Conservation (phyloP, 1,140 invertebrate genomes). For the Cydia pomonella region DNA sequence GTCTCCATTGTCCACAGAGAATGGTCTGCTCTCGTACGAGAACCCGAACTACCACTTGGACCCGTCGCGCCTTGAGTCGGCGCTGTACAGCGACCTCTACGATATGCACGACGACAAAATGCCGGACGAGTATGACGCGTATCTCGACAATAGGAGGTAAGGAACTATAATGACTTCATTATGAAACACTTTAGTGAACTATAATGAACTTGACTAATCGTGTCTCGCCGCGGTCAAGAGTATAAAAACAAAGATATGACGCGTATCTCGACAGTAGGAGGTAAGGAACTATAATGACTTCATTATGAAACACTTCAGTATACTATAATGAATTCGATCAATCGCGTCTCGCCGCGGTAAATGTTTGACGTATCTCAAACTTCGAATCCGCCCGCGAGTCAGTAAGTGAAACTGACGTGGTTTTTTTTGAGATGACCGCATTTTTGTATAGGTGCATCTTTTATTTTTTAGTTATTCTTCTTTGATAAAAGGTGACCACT, state of each 20-base stretch:
- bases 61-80: constrained; percentile 88
- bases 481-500: too few species aligned
- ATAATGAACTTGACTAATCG: too few species aligned
- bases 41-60: constrained; percentile 93
- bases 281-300: constrained; percentile 49
- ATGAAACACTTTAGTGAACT: neutral
- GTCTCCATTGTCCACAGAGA: constrained; percentile 84
- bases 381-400: too few species aligned
- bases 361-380: too few species aligned
- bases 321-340: too few species aligned
- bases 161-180: constrained; percentile 10
- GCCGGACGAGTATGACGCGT: constrained; percentile 80
- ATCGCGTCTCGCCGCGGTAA: too few species aligned
- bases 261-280: constrained; percentile 84
- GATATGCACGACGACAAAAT: constrained; percentile 79
- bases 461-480: too few species aligned
- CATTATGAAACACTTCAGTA: neutral
- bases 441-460: too few species aligned
- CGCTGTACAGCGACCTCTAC: constrained; percentile 86
- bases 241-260: too few species aligned
- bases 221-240: constrained; percentile 53
- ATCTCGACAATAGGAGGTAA: constrained; percentile 84
- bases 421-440: too few species aligned
- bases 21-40: constrained; percentile 92
- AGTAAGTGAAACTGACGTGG: too few species aligned